These are phyloP conservation scores for Eutrigla gurnardus DNA, from an alignment of 2,797 vertebrate species.

Conservation along the genomic window DNA sequence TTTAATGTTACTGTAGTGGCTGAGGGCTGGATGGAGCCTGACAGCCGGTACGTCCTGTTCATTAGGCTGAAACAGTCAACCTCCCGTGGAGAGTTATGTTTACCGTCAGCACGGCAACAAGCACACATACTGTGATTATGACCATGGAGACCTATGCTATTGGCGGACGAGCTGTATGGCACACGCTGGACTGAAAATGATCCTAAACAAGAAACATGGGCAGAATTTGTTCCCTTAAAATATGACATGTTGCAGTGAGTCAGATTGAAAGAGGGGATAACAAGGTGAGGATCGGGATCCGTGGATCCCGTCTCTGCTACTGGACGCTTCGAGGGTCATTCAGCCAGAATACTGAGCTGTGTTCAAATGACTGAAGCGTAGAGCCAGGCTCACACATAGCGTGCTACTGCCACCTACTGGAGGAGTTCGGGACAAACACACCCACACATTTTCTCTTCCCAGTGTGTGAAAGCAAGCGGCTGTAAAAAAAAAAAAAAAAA, in stretches of 20 bases:
- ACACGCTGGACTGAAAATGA: conserved; percentile 37
- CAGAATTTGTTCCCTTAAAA: conserved; percentile 16
- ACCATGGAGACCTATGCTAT: conserved; percentile 66
- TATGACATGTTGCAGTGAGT: conserved; percentile 15
- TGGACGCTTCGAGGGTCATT: conserved; percentile 37
- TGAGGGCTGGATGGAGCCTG: conserved; percentile 64
- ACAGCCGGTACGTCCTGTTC: conserved; percentile 70
- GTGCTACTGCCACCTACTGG: conserved; percentile 81
- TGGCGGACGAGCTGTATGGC: conserved; percentile 17
- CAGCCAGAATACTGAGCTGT: conserved; percentile 47
- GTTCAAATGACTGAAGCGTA: neutral
- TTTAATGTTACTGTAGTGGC: conserved; percentile 55
- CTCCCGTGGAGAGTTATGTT: conserved; percentile 68
- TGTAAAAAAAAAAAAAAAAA: neutral
- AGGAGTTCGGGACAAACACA: conserved; percentile 21
- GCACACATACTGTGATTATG: conserved; percentile 72
- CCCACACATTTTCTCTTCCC: neutral
- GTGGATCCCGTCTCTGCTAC: conserved; percentile 17
- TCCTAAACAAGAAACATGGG: conserved; percentile 28
- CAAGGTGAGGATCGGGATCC: conserved; percentile 18
- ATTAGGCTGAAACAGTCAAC: conserved; percentile 64
- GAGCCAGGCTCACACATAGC: conserved; percentile 48
- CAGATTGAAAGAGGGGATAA: conserved; percentile 24
- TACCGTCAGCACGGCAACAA: conserved; percentile 62
- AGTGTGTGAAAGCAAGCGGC: neutral